Evolutionary conservation across 2,113 vertebrate species (phyloP).

Genomic region (Montifringilla adamsi): DNA sequence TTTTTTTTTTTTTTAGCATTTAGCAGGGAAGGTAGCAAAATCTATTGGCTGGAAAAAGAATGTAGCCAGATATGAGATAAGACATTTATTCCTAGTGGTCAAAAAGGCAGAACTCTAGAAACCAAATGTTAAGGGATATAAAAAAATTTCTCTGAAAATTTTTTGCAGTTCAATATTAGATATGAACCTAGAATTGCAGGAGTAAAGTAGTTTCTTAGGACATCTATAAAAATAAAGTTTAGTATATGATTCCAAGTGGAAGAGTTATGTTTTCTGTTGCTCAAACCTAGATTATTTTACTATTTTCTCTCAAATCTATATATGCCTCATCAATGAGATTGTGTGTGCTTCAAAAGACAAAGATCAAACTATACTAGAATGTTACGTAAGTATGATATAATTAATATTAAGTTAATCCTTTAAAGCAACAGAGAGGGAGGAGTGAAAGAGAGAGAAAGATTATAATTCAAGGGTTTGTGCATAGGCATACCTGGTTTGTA

Average conservation of each 20-base stretch:
- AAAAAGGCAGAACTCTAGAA: neutral
- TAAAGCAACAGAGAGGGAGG: neutral
- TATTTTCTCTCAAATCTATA: neutral
- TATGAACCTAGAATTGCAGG: neutral
- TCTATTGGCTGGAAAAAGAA: neutral
- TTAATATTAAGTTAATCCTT: neutral
- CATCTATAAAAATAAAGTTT: neutral
- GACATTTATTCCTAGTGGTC: neutral
- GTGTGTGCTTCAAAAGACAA: neutral
- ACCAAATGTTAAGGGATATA: neutral
- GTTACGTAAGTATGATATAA: neutral
- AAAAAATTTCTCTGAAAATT: neutral
- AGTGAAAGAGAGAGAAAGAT: neutral
- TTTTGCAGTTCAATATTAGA: neutral
- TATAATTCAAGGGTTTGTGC: neutral
- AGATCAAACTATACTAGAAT: neutral
- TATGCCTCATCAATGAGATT: neutral
- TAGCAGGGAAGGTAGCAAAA: neutral
- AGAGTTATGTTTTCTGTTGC: neutral
- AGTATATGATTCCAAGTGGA: neutral
- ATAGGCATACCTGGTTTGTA: neutral
- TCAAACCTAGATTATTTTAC: neutral
- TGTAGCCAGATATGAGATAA: neutral
- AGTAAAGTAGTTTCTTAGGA: neutral
- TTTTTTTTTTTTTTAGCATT: neutral